Evolutionary conservation across 2,113 vertebrate genomes (phyloP).

Genomic region (Oreochromis aureus): DNA sequence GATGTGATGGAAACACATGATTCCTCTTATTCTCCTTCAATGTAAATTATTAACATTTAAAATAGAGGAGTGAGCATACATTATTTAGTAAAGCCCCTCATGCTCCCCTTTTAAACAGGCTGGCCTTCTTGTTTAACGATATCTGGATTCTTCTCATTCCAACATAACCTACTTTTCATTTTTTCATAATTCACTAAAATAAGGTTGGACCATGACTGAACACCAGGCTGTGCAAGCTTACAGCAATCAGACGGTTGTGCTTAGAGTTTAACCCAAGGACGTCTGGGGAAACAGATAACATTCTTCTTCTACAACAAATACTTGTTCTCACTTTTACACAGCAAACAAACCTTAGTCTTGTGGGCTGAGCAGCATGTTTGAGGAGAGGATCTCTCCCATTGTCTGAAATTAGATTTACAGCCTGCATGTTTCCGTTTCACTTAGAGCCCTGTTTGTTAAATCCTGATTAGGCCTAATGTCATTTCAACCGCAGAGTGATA

Average conservation of each 20-base stretch:
- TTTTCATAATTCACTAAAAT: neutral
- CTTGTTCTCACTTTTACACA: neutral
- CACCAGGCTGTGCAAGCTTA: neutral
- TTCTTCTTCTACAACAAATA: neutral
- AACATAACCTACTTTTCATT: neutral
- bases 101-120: neutral
- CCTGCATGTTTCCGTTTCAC: neutral
- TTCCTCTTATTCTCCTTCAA: neutral
- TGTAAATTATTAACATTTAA: conserved; percentile 46
- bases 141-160: neutral
- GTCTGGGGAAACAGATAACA: conserved; percentile 20
- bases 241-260: neutral
- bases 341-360: neutral
- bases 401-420: conserved; percentile 6
- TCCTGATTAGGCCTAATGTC: neutral
- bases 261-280: neutral
- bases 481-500: neutral
- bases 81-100: conserved; percentile 30
- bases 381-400: neutral
- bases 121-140: neutral
- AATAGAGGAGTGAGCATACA: conserved; percentile 27
- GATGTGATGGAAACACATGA: neutral
- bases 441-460: conserved; percentile 22
- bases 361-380: neutral
- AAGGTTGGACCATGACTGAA: neutral